phyloP scores from a whole-genome alignment of 2,797 vertebrate genomes.

The Cheirogaleus major region DNA sequence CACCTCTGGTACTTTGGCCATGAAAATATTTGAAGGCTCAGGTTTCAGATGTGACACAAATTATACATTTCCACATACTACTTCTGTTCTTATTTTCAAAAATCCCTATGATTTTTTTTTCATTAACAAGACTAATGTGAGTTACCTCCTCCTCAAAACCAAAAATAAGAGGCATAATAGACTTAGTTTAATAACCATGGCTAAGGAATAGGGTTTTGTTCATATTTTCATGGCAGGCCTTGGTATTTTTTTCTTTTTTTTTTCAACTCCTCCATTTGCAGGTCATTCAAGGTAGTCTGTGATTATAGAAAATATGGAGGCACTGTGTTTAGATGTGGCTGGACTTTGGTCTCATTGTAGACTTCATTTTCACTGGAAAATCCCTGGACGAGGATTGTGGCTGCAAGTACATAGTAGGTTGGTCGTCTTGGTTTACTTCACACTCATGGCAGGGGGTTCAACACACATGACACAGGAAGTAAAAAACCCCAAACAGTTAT shows the following conservation, averaged over 20 bases:
- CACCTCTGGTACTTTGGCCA: background rate
- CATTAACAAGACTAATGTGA: background rate
- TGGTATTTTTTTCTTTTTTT: background rate
- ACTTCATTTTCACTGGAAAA: background rate
- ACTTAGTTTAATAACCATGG: background rate
- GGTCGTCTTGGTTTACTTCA: background rate
- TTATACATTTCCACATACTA: background rate
- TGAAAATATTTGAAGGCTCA: background rate
- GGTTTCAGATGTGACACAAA: background rate
- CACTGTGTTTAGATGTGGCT: background rate
- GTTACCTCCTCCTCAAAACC: background rate
- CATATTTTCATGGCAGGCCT: background rate
- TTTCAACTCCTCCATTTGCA: background rate
- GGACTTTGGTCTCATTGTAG: background rate
- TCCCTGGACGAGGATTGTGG: background rate
- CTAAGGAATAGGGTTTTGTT: background rate
- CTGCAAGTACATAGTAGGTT: fast-evolving
- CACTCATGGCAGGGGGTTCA: background rate
- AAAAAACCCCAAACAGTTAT: slow-evolving; percentile 31
- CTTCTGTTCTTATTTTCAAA: background rate
- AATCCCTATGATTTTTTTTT: background rate
- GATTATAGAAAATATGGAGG: background rate
- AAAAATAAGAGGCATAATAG: background rate
- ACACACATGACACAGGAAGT: slow-evolving; percentile 24
- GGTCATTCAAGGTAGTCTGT: background rate